Conservation (phyloP, 1,140 invertebrate species). For the Gryllus bimaculatus region DNA sequence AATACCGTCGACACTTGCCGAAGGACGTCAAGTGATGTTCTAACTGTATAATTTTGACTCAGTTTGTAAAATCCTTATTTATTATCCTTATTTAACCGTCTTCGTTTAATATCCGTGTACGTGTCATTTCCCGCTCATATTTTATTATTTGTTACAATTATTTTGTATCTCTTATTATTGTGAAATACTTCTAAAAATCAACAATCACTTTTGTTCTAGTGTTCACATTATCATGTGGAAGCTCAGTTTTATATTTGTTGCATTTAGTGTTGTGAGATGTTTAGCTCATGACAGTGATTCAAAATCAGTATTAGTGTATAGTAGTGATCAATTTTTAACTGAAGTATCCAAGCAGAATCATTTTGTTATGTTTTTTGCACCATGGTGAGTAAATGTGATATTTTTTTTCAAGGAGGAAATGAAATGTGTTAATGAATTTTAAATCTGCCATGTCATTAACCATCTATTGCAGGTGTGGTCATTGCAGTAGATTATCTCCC, state of each 20-base stretch:
- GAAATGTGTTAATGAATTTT: background rate
- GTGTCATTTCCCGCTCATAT: too few species aligned
- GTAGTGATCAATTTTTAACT: slow-evolving; percentile 42
- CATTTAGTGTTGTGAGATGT: background rate
- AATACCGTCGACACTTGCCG: too few species aligned
- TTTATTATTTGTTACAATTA: too few species aligned
- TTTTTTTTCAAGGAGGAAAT: background rate
- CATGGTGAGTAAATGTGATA: slow-evolving; percentile 47
- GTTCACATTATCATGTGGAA: background rate
- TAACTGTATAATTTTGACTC: too few species aligned
- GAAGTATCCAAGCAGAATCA: slow-evolving; percentile 52
- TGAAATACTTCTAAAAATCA: too few species aligned
- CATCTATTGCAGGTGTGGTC: slow-evolving; percentile 50
- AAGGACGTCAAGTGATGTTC: too few species aligned
- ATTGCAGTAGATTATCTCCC: slow-evolving; percentile 56
- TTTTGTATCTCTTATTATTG: too few species aligned
- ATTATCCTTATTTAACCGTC: too few species aligned
- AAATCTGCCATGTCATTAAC: background rate
- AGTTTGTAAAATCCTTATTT: too few species aligned
- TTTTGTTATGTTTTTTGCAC: slow-evolving; percentile 70
- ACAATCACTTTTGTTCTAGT: background rate
- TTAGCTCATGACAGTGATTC: slow-evolving; percentile 16
- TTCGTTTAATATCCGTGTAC: too few species aligned
- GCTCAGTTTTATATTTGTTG: background rate
- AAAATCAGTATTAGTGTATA: slow-evolving; percentile 30